These are phyloP conservation scores for Rhopalosiphum nymphaeae DNA, from an alignment of 2,888 invertebrate genomes.

Conservation along the genomic window DNA sequence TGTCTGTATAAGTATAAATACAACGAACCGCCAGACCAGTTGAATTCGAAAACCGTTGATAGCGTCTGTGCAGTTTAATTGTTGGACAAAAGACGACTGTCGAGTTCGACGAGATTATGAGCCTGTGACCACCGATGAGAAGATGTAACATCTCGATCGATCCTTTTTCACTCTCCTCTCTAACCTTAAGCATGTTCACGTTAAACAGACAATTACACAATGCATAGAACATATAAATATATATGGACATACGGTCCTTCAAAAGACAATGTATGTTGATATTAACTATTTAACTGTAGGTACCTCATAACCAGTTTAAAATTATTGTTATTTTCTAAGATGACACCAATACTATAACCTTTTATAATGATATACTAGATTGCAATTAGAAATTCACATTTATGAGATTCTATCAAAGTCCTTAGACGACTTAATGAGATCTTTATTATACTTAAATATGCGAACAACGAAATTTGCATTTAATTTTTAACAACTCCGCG, in stretches of 20 bases:
- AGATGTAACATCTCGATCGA: background rate
- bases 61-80: background rate
- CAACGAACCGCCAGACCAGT: background rate
- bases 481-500: background rate
- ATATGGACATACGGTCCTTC: background rate
- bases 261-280: background rate
- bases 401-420: background rate
- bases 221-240: background rate
- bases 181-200: background rate
- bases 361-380: background rate
- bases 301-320: background rate
- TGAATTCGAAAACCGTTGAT: constrained; percentile 32
- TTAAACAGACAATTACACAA: background rate
- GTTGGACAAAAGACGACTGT: constrained; percentile 7
- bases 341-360: background rate
- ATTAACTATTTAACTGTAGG: background rate
- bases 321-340: background rate
- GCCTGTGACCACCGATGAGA: background rate
- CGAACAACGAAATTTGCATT: background rate
- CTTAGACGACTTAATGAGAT: background rate
- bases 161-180: background rate
- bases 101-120: background rate
- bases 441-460: background rate
- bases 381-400: background rate
- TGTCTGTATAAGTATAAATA: background rate